These are phyloP conservation scores for Toxotes chatareus DNA, from an alignment of 2,113 vertebrate species.

Conservation along the genomic window DNA sequence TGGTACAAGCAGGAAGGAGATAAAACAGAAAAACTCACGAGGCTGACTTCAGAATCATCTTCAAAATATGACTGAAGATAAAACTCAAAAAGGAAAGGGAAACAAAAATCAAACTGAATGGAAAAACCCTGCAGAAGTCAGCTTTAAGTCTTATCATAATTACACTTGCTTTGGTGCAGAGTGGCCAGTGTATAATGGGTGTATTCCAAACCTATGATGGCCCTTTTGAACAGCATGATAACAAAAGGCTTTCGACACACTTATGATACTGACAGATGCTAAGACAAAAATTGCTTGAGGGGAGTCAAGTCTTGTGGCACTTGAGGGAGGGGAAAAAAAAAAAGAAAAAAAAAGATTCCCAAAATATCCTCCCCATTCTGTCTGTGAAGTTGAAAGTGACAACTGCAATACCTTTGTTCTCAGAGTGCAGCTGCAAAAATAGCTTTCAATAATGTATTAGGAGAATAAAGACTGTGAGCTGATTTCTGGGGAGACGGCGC, in stretches of 20 bases:
- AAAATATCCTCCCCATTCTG: conserved; percentile 69
- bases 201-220: conserved; percentile 39
- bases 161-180: conserved; percentile 40
- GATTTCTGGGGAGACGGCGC: conserved; percentile 63
- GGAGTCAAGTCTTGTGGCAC: conserved; percentile 60
- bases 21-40: conserved; percentile 46
- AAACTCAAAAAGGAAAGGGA: conserved; percentile 27
- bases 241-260: conserved; percentile 43
- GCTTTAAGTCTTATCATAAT: conserved; percentile 36
- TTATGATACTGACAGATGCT: conserved; percentile 43
- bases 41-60: conserved; percentile 12
- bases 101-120: conserved; percentile 30
- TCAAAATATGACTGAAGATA: conserved; percentile 29
- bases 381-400: conserved; percentile 78
- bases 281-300: conserved; percentile 55
- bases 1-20: conserved; percentile 37
- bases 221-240: conserved; percentile 37
- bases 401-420: conserved; percentile 77
- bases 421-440: conserved; percentile 71
- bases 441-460: conserved; percentile 81
- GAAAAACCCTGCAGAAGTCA: conserved; percentile 19
- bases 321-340: conserved; percentile 21
- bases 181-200: background rate
- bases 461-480: conserved; percentile 69
- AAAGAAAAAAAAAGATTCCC: conserved; percentile 53